These are phyloP conservation scores for Nebria brevicollis DNA, from an alignment of 2,888 invertebrate genomes.

Conservation along the genomic window DNA sequence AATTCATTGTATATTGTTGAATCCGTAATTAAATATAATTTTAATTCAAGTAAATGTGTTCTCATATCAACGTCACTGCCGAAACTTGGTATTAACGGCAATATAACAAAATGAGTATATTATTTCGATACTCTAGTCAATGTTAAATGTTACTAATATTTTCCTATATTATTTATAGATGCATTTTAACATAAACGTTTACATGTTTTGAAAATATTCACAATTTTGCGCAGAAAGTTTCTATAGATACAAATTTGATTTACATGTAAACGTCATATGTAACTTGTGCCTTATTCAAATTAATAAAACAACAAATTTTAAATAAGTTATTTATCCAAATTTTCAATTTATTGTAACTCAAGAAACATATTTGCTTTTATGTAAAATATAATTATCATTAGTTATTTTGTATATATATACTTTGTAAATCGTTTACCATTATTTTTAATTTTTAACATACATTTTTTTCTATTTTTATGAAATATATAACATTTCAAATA, in stretches of 20 bases:
- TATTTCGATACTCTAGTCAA: background rate
- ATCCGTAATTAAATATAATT: background rate
- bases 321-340: background rate
- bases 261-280: conserved; percentile 2
- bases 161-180: background rate
- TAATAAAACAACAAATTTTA: background rate
- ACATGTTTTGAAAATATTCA: background rate
- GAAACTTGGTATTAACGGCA: conserved; percentile 7
- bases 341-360: background rate
- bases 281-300: conserved; percentile 20
- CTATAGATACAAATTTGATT: background rate
- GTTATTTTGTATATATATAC: background rate
- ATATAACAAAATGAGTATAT: conserved; percentile 1
- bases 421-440: conserved; percentile 1
- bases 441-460: background rate
- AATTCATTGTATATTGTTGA: background rate
- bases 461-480: background rate
- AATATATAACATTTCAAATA: background rate
- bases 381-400: background rate
- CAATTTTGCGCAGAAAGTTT: background rate
- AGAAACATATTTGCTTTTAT: background rate
- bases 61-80: conserved; percentile 9
- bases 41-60: conserved; percentile 2
- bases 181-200: background rate
- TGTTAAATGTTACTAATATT: background rate